Evolutionary conservation across 1,140 invertebrate species (phyloP).

Genomic region (Lordiphosa mommai): DNA sequence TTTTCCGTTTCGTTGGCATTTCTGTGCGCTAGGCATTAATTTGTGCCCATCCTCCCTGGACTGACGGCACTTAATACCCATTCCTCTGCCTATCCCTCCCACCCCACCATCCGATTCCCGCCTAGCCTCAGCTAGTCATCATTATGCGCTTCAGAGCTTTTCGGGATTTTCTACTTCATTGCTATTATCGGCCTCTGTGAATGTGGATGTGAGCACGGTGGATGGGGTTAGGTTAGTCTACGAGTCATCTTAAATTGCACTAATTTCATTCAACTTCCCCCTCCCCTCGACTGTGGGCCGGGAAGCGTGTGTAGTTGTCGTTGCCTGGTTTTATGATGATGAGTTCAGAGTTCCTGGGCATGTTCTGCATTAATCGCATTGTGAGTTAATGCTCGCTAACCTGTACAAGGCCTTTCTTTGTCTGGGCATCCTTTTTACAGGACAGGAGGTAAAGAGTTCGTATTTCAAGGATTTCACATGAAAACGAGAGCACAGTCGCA

Average conservation of each 20-base stretch:
- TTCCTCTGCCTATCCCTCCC: conserved; percentile 3
- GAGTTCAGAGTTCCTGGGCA: conserved; percentile 67
- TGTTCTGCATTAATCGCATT: conserved; percentile 68
- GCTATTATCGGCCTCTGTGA: conserved; percentile 57
- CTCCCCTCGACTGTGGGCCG: background rate
- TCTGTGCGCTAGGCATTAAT: conserved; percentile 51
- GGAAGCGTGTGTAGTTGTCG: conserved; percentile 39
- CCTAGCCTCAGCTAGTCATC: conserved; percentile 29
- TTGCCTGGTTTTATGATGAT: conserved; percentile 72
- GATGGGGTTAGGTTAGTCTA: conserved; percentile 18
- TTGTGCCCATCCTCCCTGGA: conserved; percentile 30
- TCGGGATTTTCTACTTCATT: conserved; percentile 74
- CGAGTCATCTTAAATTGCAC: conserved; percentile 56
- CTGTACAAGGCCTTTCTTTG: conserved; percentile 20
- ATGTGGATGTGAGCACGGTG: conserved; percentile 2
- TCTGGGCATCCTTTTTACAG: background rate
- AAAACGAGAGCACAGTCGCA: conserved; percentile 51
- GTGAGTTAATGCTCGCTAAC: conserved; percentile 28
- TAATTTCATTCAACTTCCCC: conserved; percentile 53
- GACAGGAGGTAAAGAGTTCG: conserved; percentile 35
- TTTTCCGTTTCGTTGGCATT: conserved; percentile 75
- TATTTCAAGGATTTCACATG: conserved; percentile 59
- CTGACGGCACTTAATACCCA: background rate
- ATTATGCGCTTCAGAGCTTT: conserved; percentile 60
- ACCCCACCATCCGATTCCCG: background rate